These are phyloP conservation scores for Takifugu ocellatus DNA, from an alignment of 2,797 vertebrate species.

Conservation along the genomic window DNA sequence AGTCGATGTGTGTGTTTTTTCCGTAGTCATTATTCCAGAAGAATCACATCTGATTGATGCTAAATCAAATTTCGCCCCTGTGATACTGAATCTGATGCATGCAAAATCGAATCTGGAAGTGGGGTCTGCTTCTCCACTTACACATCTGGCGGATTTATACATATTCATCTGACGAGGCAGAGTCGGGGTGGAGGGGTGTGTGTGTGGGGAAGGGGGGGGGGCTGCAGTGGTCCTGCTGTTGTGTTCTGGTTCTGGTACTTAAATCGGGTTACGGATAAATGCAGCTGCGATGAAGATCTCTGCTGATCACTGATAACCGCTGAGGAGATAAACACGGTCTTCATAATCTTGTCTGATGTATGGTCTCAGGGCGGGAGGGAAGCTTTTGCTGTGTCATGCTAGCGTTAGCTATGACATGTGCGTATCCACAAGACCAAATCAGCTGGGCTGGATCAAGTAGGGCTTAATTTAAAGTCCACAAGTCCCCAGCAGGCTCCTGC, in stretches of 20 bases:
- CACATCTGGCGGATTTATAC: conserved; percentile 52
- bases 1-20: conserved; percentile 51
- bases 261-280: conserved; percentile 40
- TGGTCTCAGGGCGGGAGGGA: conserved; percentile 10
- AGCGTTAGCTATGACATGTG: conserved; percentile 38
- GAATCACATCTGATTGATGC: conserved; percentile 57
- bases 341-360: conserved; percentile 1
- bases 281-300: conserved; percentile 7
- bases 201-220: conserved; percentile 26
- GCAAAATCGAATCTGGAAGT: conserved; percentile 62
- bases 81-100: conserved; percentile 62
- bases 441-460: conserved; percentile 14
- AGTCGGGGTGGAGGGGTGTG: no score
- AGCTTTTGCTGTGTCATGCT: conserved; percentile 22
- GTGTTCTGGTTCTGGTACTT: conserved; percentile 39
- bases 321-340: conserved; percentile 18
- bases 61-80: conserved; percentile 50
- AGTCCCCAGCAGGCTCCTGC: conserved; percentile 42
- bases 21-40: conserved; percentile 51
- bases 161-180: conserved; percentile 35
- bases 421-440: background rate
- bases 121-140: conserved; percentile 64
- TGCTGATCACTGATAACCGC: conserved; percentile 32
- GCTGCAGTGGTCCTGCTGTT: conserved; percentile 54
- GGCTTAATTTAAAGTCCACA: conserved; percentile 12